A percentile compares a stretch with the other conserved stretches of the same genome.
Evolutionary conservation across 2,797 vertebrate genomes (phyloP).

Genomic region (Esox lucius): DNA sequence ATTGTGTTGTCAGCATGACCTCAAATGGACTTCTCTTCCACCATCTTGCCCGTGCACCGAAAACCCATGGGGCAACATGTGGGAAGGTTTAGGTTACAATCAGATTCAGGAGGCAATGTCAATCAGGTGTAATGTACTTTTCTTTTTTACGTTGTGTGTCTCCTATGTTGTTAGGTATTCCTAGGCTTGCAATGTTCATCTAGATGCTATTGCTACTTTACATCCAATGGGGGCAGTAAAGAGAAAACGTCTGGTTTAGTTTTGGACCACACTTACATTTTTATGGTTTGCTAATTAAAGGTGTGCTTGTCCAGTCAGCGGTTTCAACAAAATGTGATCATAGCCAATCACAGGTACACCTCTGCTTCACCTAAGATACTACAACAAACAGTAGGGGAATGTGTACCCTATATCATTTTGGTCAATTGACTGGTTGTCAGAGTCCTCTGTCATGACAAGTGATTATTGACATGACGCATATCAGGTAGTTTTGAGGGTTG

Average conservation of each 20-base stretch:
- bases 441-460: not conserved
- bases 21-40: conserved; percentile 39
- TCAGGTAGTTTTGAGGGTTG: too few species aligned
- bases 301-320: not conserved
- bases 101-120: not conserved
- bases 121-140: not conserved
- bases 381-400: not conserved
- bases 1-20: conserved; percentile 36
- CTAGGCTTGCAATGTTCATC: not conserved
- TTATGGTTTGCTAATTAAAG: not conserved
- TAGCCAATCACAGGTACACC: not conserved
- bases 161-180: not conserved
- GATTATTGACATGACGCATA: too few species aligned
- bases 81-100: not conserved
- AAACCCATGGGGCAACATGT: not conserved
- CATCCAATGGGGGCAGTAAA: not conserved
- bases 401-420: not conserved
- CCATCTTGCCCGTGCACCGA: conserved; percentile 3
- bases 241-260: not conserved
- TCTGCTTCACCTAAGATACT: not conserved
- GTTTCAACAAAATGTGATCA: not conserved
- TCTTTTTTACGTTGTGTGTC: not conserved
- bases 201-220: not conserved
- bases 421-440: not conserved
- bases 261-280: not conserved